Conservation (phyloP, 2,113 vertebrate genomes). For the Hyla sarda region DNA sequence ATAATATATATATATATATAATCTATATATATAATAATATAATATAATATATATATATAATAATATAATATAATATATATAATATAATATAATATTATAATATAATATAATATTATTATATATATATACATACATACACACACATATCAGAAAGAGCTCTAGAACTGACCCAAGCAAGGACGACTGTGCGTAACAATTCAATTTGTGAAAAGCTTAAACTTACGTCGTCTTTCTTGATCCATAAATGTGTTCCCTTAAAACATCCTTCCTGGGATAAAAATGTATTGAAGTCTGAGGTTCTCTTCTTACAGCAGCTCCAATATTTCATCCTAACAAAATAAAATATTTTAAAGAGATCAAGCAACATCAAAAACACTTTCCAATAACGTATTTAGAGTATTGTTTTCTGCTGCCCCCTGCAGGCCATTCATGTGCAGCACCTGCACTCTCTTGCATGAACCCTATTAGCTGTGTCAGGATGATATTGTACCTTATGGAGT, state of each 20-base stretch:
- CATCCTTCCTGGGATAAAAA: slow-evolving; percentile 96
- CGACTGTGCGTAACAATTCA: neutral
- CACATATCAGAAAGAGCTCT: neutral
- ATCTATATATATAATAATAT: no score
- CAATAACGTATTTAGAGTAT: no score
- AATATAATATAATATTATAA: no score
- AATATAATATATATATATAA: no score
- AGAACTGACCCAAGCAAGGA: neutral
- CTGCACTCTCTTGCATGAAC: no score
- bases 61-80: no score
- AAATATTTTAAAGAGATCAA: neutral
- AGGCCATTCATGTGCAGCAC: neutral
- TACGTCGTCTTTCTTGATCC: slow-evolving; percentile 90
- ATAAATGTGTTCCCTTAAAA: slow-evolving; percentile 83
- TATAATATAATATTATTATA: no score
- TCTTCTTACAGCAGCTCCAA: slow-evolving; percentile 96
- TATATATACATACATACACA: no score
- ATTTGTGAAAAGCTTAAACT: no score
- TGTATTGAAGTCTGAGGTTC: slow-evolving; percentile 94
- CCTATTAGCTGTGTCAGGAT: no score
- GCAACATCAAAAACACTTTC: neutral
- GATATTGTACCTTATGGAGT: no score
- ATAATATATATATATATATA: no score
- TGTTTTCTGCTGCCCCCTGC: neutral
- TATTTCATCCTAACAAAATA: slow-evolving; percentile 89